Evolutionary conservation across 1,140 invertebrate genomes (phyloP).

Genomic region (Diabrotica virgifera): DNA sequence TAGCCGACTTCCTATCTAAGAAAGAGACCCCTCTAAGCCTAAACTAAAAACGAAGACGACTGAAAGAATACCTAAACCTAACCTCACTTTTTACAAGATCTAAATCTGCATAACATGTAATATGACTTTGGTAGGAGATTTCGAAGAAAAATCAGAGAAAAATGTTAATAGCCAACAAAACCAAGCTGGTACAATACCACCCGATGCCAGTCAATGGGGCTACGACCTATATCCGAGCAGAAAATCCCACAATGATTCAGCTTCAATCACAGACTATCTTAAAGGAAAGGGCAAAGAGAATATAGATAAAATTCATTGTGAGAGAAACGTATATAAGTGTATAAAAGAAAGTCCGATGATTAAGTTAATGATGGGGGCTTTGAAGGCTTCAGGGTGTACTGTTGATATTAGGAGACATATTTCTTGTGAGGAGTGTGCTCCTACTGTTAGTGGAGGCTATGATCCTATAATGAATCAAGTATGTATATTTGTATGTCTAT

Average conservation of each 20-base stretch:
- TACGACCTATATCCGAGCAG: slow-evolving; percentile 85
- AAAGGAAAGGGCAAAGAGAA: slow-evolving; percentile 64
- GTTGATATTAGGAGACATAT: slow-evolving; percentile 84
- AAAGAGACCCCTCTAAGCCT: too few species aligned
- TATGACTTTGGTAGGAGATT: background rate
- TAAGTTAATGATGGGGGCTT: slow-evolving; percentile 79
- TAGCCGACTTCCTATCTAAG: too few species aligned
- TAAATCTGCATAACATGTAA: background rate
- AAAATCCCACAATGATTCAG: slow-evolving; percentile 56
- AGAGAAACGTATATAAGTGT: slow-evolving; percentile 73
- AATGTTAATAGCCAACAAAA: slow-evolving; percentile 3
- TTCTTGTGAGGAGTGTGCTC: slow-evolving; percentile 86
- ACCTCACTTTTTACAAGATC: background rate
- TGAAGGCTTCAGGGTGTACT: slow-evolving; percentile 78
- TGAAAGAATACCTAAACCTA: too few species aligned
- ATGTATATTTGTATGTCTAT: slow-evolving; percentile 9
- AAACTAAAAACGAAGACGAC: too few species aligned
- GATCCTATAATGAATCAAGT: slow-evolving; percentile 85
- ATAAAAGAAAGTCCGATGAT: slow-evolving; percentile 78
- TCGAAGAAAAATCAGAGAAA: background rate
- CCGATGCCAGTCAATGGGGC: slow-evolving; percentile 56
- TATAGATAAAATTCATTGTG: slow-evolving; percentile 74
- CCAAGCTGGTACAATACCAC: background rate
- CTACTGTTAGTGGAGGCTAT: slow-evolving; percentile 83
- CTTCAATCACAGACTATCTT: slow-evolving; percentile 53